Base-by-base conservation (phyloP, 2,797 vertebrate genomes). In the Gallinago nigripennis region DNA sequence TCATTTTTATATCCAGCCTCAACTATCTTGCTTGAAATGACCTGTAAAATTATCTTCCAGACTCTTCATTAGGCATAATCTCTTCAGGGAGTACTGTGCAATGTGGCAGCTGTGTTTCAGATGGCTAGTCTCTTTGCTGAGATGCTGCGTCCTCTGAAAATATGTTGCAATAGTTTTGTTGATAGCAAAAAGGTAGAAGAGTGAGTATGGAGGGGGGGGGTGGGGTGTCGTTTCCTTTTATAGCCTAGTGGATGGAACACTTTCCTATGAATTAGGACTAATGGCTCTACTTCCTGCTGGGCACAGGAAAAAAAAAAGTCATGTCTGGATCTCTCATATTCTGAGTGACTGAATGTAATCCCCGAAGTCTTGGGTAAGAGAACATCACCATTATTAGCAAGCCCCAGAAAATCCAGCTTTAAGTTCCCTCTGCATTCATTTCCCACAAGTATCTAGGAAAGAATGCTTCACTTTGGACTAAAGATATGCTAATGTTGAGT, bases 41-140 rank as follows among this genome's bases (percentile, higher is more conserved):
- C 90, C 95, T 95, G 94, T 94, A 96, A 96, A 96, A 95, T 97
- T 92, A 90, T 94, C 84, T 96, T 94, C 68, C 64, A 92, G 85
- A 43, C 60, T 94, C 94, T 93, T 97, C 86, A 82, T 96, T 97
- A 94, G 92, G 69, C 70, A 53, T 90, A 77, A 94, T 92, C 90
- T 95, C 95, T 95, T 95, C 81, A 91, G 95, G 90, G 94, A 97
- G 80, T 66, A 80, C 66, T 79, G 56, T 66, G 60, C 85, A 73
- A 25, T 9, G 68, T 94, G 80, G 70, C 92, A 96, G 82, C 88
- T 96, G 94, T 83, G 92, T 73, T 91, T 94, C 61, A 69, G 63
- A 43, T 72, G 82, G 56, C 79, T 78, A 56, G 31, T 35, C 28
- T 70, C 51, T 73, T 70, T 56, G 58, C 72, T 91, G 87, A 86